Percentiles rank a stretch among this genome's conserved stretches.
Conservation (phyloP, 1,140 invertebrate genomes). For the Lordiphosa stackelbergi region DNA sequence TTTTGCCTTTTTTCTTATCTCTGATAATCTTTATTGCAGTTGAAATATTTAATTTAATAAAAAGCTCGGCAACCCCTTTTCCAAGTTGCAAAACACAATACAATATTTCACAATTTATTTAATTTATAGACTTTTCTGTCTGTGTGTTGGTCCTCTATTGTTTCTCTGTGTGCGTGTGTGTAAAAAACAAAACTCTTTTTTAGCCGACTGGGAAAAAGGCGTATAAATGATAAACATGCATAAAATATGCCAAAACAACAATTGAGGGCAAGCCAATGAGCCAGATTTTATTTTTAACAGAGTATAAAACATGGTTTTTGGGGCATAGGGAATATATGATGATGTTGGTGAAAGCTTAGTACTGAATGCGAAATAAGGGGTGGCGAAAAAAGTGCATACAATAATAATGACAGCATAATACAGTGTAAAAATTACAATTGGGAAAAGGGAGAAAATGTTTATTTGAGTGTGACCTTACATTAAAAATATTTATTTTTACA, state of each 20-base stretch:
- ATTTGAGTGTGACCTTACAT: no score
- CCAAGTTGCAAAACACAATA: conserved; percentile 22
- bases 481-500: no score
- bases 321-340: not conserved
- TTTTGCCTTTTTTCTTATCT: conserved; percentile 50
- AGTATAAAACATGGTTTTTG: conserved; percentile 8
- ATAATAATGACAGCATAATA: no score
- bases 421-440: no score
- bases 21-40: conserved; percentile 73
- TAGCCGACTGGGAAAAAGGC: conserved; percentile 44
- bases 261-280: conserved; percentile 53
- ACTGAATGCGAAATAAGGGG: no score
- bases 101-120: conserved; percentile 72
- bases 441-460: no score
- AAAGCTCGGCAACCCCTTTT: conserved; percentile 30
- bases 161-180: conserved; percentile 3
- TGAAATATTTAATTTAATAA: conserved; percentile 75
- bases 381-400: no score
- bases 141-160: not conserved
- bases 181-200: conserved; percentile 23
- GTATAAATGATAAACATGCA: conserved; percentile 72
- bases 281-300: conserved; percentile 20
- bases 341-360: not conserved
- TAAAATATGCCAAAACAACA: conserved; percentile 67
- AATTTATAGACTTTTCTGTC: conserved; percentile 57